Base-by-base conservation (phyloP, 2,113 vertebrate genomes). In the Suricata suricatta region DNA sequence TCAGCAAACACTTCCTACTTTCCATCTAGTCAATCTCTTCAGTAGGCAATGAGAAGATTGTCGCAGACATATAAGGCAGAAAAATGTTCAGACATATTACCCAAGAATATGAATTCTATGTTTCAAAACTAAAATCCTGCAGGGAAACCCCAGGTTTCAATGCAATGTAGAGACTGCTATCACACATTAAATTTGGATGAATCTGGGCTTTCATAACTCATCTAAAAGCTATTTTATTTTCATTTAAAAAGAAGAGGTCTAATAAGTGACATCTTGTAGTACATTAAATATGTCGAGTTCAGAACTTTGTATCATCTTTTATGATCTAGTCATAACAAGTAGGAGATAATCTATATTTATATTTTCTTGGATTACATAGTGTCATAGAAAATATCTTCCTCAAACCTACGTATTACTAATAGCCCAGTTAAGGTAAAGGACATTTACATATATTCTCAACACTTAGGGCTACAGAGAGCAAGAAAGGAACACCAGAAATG, bases 241-340 rank as follows among this genome's bases (percentile, higher is more conserved):
- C 50, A 97, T 80, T 89, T 82, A 60, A 94, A 95, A 35, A 85
- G 54, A 92, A 95, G 5, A 47, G 3, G 35, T 68, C 17, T 92
- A 47, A 60, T 35, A 94, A 96, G 50, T 79, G 31, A 63, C 27
- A 17, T 7, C 63, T 92, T 44, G 91, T 16, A 13, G 17, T 66
- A 35, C 11, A 9, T 16, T 69, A 23, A 0, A 10, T 69, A 63
- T 23, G 1, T 60, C 9, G 66, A 35, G 0, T n/a, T 69, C 50
- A 88, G 57, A 88, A 63, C 25, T n/a, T 23, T 1, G 10, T 38
- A 10, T 16, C 0, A 60, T 44, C 13, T 63, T 85, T 96, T 50
- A 50, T 14, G 1, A 19, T 92, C 2, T 54, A 90, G 14, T 84
- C 17, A 21, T 63, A 41, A 11, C 50, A 74, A 47, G 1, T 0